A percentile compares a stretch with the other conserved stretches of the same genome.
Evolutionary conservation across 1,140 invertebrate species (phyloP).

Genomic region (Frieseomelitta varia): DNA sequence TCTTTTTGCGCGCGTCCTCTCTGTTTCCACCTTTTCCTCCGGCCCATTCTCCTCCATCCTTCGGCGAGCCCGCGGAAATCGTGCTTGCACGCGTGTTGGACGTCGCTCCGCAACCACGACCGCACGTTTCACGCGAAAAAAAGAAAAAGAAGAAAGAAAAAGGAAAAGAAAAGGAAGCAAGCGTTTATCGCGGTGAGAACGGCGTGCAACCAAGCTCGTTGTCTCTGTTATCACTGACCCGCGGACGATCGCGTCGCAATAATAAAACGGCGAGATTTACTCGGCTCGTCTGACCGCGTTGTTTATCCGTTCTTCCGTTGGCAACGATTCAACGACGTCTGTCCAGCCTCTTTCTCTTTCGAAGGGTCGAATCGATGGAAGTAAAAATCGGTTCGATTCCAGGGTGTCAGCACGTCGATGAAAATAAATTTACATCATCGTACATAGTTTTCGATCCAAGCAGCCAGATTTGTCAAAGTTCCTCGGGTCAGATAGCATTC

Average conservation of each 20-base stretch:
- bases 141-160: background rate
- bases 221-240: background rate
- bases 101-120: background rate
- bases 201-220: too few relatives aligned
- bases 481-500: background rate
- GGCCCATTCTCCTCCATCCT: background rate
- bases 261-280: slow-evolving; percentile 7
- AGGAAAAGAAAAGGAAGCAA: background rate
- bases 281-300: background rate
- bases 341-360: background rate
- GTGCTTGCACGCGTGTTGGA: background rate
- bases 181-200: background rate
- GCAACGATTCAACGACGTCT: slow-evolving; percentile 27
- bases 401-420: background rate
- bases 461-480: slow-evolving; percentile 14
- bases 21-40: background rate
- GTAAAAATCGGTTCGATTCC: background rate
- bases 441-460: background rate
- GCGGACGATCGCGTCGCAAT: background rate
- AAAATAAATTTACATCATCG: background rate
- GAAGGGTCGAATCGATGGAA: too few relatives aligned
- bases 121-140: background rate
- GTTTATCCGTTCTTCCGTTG: slow-evolving; percentile 17
- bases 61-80: background rate
- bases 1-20: background rate